These are phyloP conservation scores for Forpus xanthops DNA, from an alignment of 2,797 vertebrate genomes.

Conservation along the genomic window DNA sequence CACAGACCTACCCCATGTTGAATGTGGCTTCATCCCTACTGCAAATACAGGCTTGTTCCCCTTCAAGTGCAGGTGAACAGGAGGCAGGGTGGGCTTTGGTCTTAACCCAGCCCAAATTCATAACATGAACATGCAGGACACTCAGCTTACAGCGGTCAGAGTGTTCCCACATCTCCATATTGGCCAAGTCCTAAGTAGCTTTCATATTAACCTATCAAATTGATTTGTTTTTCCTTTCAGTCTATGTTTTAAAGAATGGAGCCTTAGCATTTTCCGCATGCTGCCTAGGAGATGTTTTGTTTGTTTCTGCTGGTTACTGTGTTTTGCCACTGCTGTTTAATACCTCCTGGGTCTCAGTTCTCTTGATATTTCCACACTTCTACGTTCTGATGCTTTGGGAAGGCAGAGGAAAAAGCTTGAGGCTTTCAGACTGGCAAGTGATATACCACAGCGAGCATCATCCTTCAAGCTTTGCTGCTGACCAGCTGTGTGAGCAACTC, in stretches of 20 bases:
- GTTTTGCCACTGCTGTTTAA: neutral
- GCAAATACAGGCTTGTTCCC: neutral
- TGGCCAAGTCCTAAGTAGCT: neutral
- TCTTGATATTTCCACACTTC: neutral
- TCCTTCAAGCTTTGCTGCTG: neutral
- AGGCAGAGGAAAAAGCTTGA: neutral
- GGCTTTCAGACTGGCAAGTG: neutral
- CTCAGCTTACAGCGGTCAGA: neutral
- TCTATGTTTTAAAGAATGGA: neutral
- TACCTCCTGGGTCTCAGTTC: neutral
- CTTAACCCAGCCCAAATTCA: neutral
- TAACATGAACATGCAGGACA: fast-evolving
- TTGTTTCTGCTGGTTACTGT: neutral
- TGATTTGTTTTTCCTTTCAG: neutral
- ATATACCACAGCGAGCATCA: neutral
- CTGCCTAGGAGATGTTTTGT: neutral
- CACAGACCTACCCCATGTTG: no score
- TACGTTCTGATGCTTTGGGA: neutral
- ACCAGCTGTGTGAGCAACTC: neutral
- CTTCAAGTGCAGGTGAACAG: neutral
- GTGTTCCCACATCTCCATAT: no score
- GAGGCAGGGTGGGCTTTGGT: neutral
- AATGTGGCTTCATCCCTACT: neutral
- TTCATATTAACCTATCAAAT: neutral
- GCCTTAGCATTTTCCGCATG: neutral